A percentile compares a stretch with the other conserved stretches of the same genome.
Conservation (phyloP, 1,140 invertebrate genomes). For the Neotoxoptera formosana region DNA sequence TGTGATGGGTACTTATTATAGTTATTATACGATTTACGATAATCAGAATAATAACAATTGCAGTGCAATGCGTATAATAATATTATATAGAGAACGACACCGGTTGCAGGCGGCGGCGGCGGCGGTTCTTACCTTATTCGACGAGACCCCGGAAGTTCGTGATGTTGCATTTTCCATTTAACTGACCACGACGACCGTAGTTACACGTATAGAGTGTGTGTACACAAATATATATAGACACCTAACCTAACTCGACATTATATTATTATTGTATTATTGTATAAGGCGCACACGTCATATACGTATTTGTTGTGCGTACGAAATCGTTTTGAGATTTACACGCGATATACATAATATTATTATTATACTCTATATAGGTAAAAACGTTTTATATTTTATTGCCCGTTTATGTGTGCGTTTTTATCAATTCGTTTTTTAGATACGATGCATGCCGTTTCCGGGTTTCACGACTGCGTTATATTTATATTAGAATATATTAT, state of each 20-base stretch:
- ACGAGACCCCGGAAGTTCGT: constrained; percentile 1
- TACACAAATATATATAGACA: not conserved
- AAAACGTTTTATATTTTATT: not conserved
- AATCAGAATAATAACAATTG: not conserved
- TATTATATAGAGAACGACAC: not conserved
- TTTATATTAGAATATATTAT: not conserved
- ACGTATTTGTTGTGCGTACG: not conserved
- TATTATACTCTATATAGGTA: not conserved
- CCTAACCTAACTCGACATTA: no score
- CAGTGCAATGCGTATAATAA: not conserved
- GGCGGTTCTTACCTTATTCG: not conserved
- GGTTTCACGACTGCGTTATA: not conserved
- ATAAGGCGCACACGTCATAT: not conserved
- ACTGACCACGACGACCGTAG: not conserved
- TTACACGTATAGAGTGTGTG: not conserved
- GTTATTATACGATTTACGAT: not conserved
- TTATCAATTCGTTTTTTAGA: not conserved
- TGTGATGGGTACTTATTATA: not conserved
- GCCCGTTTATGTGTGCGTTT: not conserved
- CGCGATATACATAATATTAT: not conserved
- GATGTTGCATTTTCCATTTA: not conserved
- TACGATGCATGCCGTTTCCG: not conserved
- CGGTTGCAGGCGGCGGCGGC: no score
- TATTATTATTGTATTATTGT: not conserved
- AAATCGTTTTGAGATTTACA: not conserved